Base-by-base conservation (phyloP, 2,888 invertebrate genomes). In the Choristoneura rosaceana region DNA sequence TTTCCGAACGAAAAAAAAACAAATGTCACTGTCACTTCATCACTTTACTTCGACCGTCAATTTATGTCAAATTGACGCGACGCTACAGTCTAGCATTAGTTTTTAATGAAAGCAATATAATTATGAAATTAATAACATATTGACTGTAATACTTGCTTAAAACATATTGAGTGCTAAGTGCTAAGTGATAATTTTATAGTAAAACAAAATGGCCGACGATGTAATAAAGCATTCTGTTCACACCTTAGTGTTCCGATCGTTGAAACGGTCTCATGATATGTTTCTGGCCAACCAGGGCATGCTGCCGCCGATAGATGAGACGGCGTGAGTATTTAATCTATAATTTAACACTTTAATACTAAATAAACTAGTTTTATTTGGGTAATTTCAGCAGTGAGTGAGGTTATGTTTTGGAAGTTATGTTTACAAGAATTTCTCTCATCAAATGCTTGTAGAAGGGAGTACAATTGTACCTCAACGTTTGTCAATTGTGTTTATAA, bases 241-340 rank as follows among this genome's bases (percentile, higher is more conserved):
- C 87, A 99, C 99, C 0, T 93, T 99, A 76, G 99, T 99, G 76
- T 99, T 99, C 88, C 96, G 99, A 78, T 99, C 99, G 8, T 90
- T 99, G 77, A 99, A 99, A 90, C 95, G 99, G 84, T 98, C 99
- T 0, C 99, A 99, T 88, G 99, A 99, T 90, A 97, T 99, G 97
- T 99, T 99, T 89, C 94, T 99, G 62, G 96, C 97, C 14, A 98
- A 99, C 87, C 98, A 99, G 87, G 97, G 97, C 34, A 92, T 96
- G 75, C 91, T 98, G 69, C 98, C 99, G 4, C 96, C 97, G 66
- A 95, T 97, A 58, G 98, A 99, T 88, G 97, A 97, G 69, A 95
- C 95, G 86, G 96, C 98, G 98, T 98, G 95, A 95, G 96, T 94
- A 76, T 41, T 55, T 34, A 17, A 33, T n/a, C 1, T 38, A 47